Conservation (phyloP, 2,113 vertebrate genomes). For the Epinephelus lanceolatus region DNA sequence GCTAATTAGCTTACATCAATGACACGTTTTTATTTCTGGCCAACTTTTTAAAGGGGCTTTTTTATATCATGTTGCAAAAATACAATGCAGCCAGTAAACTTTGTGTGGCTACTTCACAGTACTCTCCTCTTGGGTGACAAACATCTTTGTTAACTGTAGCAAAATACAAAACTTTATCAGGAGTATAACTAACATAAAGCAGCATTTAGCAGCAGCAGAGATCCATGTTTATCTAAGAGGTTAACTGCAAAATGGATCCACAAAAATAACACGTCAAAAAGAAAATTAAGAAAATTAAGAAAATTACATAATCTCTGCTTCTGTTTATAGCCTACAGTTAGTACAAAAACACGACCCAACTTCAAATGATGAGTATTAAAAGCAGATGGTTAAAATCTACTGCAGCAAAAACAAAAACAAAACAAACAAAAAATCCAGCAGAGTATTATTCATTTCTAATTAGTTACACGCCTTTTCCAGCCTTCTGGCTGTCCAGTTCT, state of each 20-base stretch:
- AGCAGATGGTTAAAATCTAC: background rate
- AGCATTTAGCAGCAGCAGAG: conserved; percentile 14
- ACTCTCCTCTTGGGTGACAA: too few relatives aligned
- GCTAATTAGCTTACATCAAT: background rate
- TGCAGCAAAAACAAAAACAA: background rate
- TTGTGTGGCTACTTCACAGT: too few relatives aligned
- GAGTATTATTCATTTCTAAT: background rate
- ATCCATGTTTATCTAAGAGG: background rate
- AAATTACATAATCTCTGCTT: background rate
- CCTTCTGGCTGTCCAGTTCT: conserved; percentile 34
- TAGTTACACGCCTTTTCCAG: background rate
- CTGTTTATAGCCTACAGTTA: background rate
- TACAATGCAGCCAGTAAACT: background rate
- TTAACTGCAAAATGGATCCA: background rate
- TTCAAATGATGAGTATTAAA: background rate
- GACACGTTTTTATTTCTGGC: background rate
- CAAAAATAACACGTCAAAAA: background rate
- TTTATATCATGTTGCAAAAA: background rate
- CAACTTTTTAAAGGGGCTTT: background rate
- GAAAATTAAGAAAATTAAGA: background rate
- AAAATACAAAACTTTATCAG: background rate
- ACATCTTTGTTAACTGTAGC: too few relatives aligned
- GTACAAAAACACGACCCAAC: background rate
- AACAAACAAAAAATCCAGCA: background rate
- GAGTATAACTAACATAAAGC: background rate